phyloP scores from a whole-genome alignment of 2,888 invertebrate species.

The Pseudeuparius sepicola region DNA sequence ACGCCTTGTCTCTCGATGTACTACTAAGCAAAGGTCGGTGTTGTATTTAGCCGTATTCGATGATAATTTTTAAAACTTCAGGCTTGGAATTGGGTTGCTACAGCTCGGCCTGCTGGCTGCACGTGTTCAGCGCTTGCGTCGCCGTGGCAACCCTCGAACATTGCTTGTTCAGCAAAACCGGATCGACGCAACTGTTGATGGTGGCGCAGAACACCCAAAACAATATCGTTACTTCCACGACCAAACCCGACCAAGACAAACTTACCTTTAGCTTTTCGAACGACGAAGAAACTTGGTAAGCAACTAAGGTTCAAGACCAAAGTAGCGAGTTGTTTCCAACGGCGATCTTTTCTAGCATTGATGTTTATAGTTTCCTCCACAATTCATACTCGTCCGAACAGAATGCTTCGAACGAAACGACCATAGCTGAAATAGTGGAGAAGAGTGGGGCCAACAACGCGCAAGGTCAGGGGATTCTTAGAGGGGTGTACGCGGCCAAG shows the following conservation, averaged over 20 bases:
- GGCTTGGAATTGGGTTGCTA: conserved; percentile 88
- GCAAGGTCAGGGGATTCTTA: conserved; percentile 47
- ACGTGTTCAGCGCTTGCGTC: conserved; percentile 88
- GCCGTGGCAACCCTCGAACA: conserved; percentile 90
- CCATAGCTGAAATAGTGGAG: conserved; percentile 61
- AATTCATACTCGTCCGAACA: conserved; percentile 36
- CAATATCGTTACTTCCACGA: conserved; percentile 49
- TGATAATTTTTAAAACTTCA: conserved; percentile 12
- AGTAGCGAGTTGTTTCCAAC: too few relatives aligned
- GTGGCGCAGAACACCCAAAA: conserved; percentile 55
- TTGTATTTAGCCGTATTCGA: conserved; percentile 2
- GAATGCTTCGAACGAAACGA: conserved; percentile 57
- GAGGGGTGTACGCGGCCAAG: conserved; percentile 73
- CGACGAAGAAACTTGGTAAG: conserved; percentile 72
- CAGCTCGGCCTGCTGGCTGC: conserved; percentile 90
- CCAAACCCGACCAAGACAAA: conserved; percentile 33
- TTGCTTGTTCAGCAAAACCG: conserved; percentile 76
- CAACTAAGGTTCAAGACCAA: too few relatives aligned
- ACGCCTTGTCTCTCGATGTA: conserved; percentile 87
- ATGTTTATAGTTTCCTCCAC: conserved; percentile 75
- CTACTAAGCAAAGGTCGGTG: conserved; percentile 48
- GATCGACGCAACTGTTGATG: conserved; percentile 54
- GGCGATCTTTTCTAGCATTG: conserved; percentile 66
- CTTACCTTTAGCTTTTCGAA: conserved; percentile 48
- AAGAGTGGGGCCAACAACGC: conserved; percentile 43